A percentile compares a stretch with the other conserved stretches of the same genome.
phyloP scores from a whole-genome alignment of 2,888 invertebrate genomes.

The Neuroscelio doddi region DNA sequence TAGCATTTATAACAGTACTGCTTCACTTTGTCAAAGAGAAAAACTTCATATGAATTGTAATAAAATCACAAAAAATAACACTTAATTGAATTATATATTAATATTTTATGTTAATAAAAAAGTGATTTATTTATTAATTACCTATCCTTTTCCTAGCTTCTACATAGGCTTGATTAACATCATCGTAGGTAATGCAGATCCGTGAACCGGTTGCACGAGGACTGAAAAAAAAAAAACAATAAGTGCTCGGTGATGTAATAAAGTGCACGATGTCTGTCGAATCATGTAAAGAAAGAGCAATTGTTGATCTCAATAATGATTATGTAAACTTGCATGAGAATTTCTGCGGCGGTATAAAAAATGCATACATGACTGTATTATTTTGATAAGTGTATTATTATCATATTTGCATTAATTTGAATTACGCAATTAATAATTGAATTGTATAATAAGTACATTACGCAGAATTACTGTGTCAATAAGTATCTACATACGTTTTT shows the following conservation, averaged over 20 bases:
- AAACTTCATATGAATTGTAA: too few relatives aligned
- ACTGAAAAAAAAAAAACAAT: conserved; percentile 69
- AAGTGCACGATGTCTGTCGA: conserved; percentile 18
- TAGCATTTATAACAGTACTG: too few relatives aligned
- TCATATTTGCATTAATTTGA: conserved; percentile 9
- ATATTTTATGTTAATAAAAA: too few relatives aligned
- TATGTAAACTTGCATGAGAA: conserved; percentile 37
- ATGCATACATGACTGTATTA: conserved; percentile 33
- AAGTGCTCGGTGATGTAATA: background rate
- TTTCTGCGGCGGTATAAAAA: conserved; percentile 34
- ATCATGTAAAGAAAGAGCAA: conserved; percentile 21
- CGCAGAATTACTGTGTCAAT: conserved; percentile 1
- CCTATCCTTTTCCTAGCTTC: conserved; percentile 90
- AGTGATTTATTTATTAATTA: conserved; percentile 75
- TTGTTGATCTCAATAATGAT: conserved; percentile 10
- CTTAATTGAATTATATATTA: too few relatives aligned
- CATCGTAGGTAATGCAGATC: conserved; percentile 91
- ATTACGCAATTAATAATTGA: conserved; percentile 30
- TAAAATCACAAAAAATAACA: too few relatives aligned
- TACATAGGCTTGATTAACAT: conserved; percentile 89
- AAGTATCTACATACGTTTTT: too few relatives aligned
- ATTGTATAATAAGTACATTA: conserved; percentile 2
- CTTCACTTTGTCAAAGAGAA: too few relatives aligned
- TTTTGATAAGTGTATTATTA: conserved; percentile 35
- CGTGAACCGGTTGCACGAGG: conserved; percentile 74